Conservation (phyloP, 2,888 invertebrate species). For the Melieria crassipennis region DNA sequence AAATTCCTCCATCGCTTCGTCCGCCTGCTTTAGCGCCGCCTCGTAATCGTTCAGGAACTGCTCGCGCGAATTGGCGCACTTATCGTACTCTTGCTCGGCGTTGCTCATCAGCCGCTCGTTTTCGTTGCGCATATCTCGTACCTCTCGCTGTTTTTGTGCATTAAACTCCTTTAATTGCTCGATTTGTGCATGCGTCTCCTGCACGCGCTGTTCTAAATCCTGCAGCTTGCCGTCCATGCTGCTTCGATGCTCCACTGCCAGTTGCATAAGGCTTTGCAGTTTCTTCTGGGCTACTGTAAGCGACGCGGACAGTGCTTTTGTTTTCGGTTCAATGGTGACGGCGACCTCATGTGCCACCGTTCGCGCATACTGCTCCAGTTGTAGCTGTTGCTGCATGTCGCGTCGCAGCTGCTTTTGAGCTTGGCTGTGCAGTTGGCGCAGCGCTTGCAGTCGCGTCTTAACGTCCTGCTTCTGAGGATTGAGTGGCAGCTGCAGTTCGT, state of each 20-base stretch:
- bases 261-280: constrained; percentile 35
- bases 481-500: constrained; percentile 46
- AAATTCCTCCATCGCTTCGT: constrained; percentile 22
- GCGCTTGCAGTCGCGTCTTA: constrained; percentile 38
- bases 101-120: constrained; percentile 43
- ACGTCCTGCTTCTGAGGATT: constrained; percentile 40
- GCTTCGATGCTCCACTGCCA: constrained; percentile 29
- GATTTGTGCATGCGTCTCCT: constrained; percentile 19
- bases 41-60: constrained; percentile 24
- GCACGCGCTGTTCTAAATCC: constrained; percentile 34
- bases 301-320: constrained; percentile 31
- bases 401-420: constrained; percentile 19
- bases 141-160: constrained; percentile 14
- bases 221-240: constrained; percentile 27
- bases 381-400: constrained; percentile 23
- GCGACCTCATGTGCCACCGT: constrained; percentile 31
- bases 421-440: constrained; percentile 23
- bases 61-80: constrained; percentile 30
- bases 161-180: constrained; percentile 32
- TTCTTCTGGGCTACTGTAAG: constrained; percentile 34
- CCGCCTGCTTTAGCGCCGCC: constrained; percentile 10
- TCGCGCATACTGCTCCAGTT: constrained; percentile 30
- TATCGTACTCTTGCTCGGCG: constrained; percentile 43
- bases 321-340: constrained; percentile 26
- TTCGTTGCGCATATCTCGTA: constrained; percentile 25